phyloP scores from a whole-genome alignment of 2,888 invertebrate species.

The Acrobeloides nanus region DNA sequence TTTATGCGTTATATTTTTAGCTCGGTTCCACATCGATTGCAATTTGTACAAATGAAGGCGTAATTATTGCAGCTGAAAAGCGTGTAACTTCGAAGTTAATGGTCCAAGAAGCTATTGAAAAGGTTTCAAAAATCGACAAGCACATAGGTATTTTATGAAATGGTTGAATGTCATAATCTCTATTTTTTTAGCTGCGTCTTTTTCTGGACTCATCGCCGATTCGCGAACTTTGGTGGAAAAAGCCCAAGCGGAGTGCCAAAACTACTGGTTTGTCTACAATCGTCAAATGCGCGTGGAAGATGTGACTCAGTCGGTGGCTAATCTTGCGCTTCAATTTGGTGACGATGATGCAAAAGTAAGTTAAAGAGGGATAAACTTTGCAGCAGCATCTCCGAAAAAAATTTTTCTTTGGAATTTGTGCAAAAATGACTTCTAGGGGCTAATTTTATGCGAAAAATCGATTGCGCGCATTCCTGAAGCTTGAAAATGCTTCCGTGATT shows the following conservation, averaged over 20 bases:
- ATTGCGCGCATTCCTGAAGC: no score
- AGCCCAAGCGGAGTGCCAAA: conserved; percentile 79
- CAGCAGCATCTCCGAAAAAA: no score
- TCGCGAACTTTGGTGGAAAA: conserved; percentile 85
- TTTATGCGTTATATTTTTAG: conserved; percentile 49
- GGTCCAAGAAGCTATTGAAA: conserved; percentile 93
- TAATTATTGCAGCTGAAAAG: conserved; percentile 93
- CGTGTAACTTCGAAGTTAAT: conserved; percentile 90
- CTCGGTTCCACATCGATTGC: conserved; percentile 97
- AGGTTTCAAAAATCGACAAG: conserved; percentile 93
- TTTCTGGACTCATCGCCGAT: conserved; percentile 84
- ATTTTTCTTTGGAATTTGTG: no score
- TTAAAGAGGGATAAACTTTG: no score
- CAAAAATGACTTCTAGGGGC: no score
- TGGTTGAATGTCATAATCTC: conserved; percentile 1
- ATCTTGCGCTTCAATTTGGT: conserved; percentile 96
- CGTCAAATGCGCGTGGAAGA: conserved; percentile 70
- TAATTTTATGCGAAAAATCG: no score
- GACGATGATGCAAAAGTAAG: conserved; percentile 81
- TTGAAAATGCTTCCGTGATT: no score
- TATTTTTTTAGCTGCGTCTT: conserved; percentile 39
- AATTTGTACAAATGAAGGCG: conserved; percentile 88
- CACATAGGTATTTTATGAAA: conserved; percentile 68
- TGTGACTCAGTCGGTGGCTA: conserved; percentile 94
- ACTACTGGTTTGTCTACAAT: conserved; percentile 53